A percentile compares a stretch with the other conserved stretches of the same genome.
phyloP scores from a whole-genome alignment of 2,113 vertebrate genomes.

The Turnix velox region DNA sequence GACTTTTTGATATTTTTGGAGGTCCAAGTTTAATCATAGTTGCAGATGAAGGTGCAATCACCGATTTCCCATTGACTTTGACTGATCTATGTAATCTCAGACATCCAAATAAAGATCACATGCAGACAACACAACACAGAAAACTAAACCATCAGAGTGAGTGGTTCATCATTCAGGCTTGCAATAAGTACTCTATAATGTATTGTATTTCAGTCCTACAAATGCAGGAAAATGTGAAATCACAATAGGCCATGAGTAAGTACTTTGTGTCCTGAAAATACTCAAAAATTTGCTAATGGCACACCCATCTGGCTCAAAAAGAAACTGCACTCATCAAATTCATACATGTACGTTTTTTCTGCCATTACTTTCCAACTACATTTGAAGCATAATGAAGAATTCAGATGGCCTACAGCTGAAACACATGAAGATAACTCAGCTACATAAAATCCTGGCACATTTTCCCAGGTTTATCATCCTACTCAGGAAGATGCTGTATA shows the following conservation, averaged over 20 bases:
- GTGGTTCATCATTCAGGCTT: not conserved
- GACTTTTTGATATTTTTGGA: not conserved
- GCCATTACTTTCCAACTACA: not conserved
- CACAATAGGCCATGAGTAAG: not conserved
- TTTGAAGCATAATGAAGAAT: not conserved
- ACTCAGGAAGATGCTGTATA: not conserved
- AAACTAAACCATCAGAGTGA: fast-evolving
- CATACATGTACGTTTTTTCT: not conserved
- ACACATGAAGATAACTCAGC: not conserved
- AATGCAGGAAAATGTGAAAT: not conserved
- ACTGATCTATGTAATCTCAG: not conserved
- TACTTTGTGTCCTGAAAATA: not conserved
- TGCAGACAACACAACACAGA: not conserved
- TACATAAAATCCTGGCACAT: not conserved
- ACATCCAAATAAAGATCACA: not conserved
- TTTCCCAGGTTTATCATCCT: not conserved
- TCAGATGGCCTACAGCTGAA: not conserved
- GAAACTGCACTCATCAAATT: constrained; percentile 26
- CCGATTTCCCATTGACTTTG: not conserved
- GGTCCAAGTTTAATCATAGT: not conserved
- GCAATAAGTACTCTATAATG: not conserved
- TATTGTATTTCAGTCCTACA: not conserved
- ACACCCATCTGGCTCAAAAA: constrained; percentile 41
- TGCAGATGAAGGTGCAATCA: not conserved
- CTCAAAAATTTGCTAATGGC: constrained; percentile 20